Conservation (phyloP, 2,888 invertebrate genomes). For the Drosophila incognita region DNA sequence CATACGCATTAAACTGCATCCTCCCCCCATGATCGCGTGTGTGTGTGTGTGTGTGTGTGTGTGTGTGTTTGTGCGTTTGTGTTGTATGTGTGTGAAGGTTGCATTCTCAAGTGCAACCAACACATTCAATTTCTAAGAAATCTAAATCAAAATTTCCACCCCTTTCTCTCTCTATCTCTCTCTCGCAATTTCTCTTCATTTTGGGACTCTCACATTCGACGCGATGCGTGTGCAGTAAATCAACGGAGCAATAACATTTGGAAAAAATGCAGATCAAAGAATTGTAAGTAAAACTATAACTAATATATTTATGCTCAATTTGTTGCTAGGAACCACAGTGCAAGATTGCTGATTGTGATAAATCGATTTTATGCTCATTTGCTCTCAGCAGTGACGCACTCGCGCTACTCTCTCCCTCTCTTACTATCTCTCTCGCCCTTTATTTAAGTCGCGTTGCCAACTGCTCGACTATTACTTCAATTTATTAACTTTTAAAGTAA, state of each 20-base stretch:
- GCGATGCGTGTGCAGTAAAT: constrained; percentile 38
- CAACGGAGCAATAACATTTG: constrained; percentile 51
- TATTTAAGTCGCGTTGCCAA: constrained; percentile 56
- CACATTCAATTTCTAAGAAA: constrained; percentile 49
- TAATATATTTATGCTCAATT: constrained; percentile 10
- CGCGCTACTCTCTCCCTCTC: constrained; percentile 22
- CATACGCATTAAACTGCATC: constrained; percentile 26
- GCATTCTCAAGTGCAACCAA: constrained; percentile 68
- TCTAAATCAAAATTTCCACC: constrained; percentile 47
- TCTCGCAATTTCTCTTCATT: constrained; percentile 25
- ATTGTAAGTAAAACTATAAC: constrained; percentile 74
- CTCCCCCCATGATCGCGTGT: constrained; percentile 33
- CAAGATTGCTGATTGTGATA: constrained; percentile 64
- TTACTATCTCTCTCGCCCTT: constrained; percentile 20
- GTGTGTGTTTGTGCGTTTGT: background rate
- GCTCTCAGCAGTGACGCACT: constrained; percentile 35
- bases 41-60: constrained; percentile 5
- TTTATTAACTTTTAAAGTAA: constrained; percentile 43
- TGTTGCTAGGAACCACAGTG: constrained; percentile 29
- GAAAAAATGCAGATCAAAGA: constrained; percentile 82
- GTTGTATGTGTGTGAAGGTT: constrained; percentile 60
- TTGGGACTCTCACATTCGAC: constrained; percentile 13
- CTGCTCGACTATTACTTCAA: constrained; percentile 27
- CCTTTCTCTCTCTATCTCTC: constrained; percentile 44
- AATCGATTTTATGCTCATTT: constrained; percentile 71